These are phyloP conservation scores for Suncus etruscus DNA, from an alignment of 2,113 vertebrate genomes.

Conservation along the genomic window DNA sequence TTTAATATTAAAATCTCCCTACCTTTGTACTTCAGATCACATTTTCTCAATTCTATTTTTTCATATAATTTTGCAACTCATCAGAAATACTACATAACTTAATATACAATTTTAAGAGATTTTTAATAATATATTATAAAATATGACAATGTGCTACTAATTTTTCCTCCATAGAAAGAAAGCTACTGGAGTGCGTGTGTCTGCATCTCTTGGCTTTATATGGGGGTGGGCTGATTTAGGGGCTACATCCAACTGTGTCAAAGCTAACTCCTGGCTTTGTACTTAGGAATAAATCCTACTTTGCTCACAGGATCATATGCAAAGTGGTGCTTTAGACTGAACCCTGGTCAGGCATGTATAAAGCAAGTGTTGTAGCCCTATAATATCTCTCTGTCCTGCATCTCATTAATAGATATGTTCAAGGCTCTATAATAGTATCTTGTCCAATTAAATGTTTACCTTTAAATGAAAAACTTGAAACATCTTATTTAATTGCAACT, in stretches of 20 bases:
- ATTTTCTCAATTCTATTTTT: neutral
- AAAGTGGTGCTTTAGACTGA: no score
- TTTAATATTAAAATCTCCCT: neutral
- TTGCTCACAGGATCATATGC: no score
- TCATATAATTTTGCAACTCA: neutral
- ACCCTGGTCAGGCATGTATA: no score
- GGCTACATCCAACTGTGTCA: no score
- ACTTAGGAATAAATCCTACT: no score
- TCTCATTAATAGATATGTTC: neutral
- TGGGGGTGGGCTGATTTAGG: no score
- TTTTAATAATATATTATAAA: neutral
- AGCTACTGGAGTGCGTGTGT: neutral
- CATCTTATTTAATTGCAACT: neutral
- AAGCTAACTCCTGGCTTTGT: no score
- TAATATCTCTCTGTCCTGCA: neutral
- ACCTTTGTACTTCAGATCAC: neutral
- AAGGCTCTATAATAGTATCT: neutral
- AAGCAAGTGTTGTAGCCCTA: no score
- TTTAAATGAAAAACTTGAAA: conserved; percentile 12
- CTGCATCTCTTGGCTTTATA: neutral
- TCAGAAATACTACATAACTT: neutral
- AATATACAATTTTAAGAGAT: neutral
- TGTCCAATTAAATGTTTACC: neutral
- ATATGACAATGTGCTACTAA: neutral
- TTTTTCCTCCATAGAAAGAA: conserved; percentile 18